These are phyloP conservation scores for Zaprionus lachaisei DNA, from an alignment of 1,140 invertebrate species.

Conservation along the genomic window DNA sequence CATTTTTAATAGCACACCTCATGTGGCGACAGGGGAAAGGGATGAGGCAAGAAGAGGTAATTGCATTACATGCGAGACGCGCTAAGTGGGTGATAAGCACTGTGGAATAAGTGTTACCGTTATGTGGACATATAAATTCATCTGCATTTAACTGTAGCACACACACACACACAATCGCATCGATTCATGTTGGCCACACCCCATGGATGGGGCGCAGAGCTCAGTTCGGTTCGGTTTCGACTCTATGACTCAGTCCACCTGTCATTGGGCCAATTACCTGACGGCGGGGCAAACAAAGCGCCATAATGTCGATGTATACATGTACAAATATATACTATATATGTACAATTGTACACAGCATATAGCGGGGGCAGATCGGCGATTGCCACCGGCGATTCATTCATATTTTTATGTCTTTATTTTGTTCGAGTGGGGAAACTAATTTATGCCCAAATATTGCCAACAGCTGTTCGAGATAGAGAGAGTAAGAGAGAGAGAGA, in stretches of 20 bases:
- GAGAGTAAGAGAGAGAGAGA: too few species aligned
- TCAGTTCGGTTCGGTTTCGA: background rate
- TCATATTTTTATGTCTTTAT: conserved; percentile 60
- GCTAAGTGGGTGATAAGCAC: conserved; percentile 41
- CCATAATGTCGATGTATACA: conserved; percentile 13
- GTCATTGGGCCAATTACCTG: conserved; percentile 74
- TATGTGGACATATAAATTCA: conserved; percentile 19
- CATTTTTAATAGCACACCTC: conserved; percentile 42
- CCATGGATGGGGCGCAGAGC: background rate
- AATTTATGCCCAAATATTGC: conserved; percentile 70
- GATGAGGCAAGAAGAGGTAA: conserved; percentile 36
- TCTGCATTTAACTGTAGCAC: conserved; percentile 2
- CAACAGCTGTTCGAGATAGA: conserved; percentile 56
- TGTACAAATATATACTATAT: conserved; percentile 7
- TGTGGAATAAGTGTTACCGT: conserved; percentile 38
- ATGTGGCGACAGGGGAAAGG: background rate
- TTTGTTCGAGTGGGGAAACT: conserved; percentile 22
- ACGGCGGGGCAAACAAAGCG: conserved; percentile 55
- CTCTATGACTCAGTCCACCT: conserved; percentile 58
- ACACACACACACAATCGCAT: background rate
- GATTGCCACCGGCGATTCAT: conserved; percentile 68
- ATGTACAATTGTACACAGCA: too few species aligned
- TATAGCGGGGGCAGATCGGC: conserved; percentile 14
- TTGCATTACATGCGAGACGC: conserved; percentile 64
- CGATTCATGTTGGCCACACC: background rate